These are phyloP conservation scores for Bombus pascuorum DNA, from an alignment of 1,140 invertebrate species.

Conservation along the genomic window DNA sequence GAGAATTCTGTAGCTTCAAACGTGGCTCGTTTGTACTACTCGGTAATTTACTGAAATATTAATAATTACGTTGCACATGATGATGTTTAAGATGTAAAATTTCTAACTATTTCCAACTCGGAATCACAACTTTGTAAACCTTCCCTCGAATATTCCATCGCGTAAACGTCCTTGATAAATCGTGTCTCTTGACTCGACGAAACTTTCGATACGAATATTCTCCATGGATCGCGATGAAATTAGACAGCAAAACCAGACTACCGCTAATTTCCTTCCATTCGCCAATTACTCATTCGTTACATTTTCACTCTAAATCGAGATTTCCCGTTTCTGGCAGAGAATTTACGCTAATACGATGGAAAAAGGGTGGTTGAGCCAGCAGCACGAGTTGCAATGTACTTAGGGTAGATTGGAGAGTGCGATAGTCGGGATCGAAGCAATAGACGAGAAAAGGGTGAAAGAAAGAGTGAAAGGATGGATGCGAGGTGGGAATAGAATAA, in stretches of 20 bases:
- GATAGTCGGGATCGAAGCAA: slow-evolving; percentile 15
- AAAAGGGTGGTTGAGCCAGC: neutral
- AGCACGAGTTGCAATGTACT: slow-evolving; percentile 11
- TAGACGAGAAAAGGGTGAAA: neutral
- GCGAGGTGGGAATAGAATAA: neutral
- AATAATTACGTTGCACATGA: neutral
- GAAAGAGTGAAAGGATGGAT: neutral
- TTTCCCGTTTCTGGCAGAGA: neutral
- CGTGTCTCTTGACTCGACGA: too few species aligned
- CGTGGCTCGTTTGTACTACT: too few species aligned
- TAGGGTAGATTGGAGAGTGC: slow-evolving; percentile 32
- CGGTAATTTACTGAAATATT: neutral
- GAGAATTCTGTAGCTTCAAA: too few species aligned
- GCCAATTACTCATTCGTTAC: neutral
- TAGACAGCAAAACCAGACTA: neutral
- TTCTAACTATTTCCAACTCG: neutral
- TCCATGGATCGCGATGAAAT: neutral
- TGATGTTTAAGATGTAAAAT: neutral
- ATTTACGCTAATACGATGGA: neutral
- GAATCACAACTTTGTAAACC: neutral
- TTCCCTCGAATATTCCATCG: neutral
- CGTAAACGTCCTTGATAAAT: neutral
- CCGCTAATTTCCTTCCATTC: neutral
- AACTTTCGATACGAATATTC: neutral
- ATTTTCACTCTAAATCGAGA: neutral